phyloP scores from a whole-genome alignment of 2,113 vertebrate species.

The Cavia aperea region DNA sequence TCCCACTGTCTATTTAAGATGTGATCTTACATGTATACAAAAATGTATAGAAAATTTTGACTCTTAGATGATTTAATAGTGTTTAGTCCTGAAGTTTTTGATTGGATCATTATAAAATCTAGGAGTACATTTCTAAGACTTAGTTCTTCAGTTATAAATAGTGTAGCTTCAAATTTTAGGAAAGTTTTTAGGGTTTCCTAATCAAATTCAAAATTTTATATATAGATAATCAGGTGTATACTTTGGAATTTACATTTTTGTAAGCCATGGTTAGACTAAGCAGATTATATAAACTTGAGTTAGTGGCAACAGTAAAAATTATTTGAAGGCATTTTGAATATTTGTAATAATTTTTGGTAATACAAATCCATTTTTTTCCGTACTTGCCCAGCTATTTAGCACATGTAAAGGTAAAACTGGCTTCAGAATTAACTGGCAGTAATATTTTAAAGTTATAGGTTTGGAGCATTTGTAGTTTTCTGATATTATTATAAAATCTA shows the following conservation, averaged over 20 bases:
- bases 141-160: not conserved
- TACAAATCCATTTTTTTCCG: not conserved
- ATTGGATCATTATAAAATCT: not conserved
- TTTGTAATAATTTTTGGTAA: conserved; percentile 4
- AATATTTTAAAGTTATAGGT: not conserved
- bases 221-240: not conserved
- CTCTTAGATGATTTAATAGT: not conserved
- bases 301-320: not conserved
- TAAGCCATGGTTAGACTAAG: not conserved
- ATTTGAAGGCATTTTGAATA: not conserved
- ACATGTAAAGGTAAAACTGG: conserved; percentile 11
- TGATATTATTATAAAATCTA: not conserved
- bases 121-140: not conserved
- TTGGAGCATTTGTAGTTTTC: not conserved
- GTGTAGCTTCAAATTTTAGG: not conserved
- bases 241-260: not conserved
- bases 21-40: not conserved
- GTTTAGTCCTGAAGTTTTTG: not conserved
- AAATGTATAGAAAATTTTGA: not conserved
- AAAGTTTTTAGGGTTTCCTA: not conserved
- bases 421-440: not conserved
- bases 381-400: not conserved
- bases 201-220: not conserved
- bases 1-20: not conserved
- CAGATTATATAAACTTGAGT: not conserved